Evolutionary conservation across 2,888 invertebrate species (phyloP), one percentile per base, ranked within the genome.

Genomic region (Eremobia ochroleuca): DNA sequence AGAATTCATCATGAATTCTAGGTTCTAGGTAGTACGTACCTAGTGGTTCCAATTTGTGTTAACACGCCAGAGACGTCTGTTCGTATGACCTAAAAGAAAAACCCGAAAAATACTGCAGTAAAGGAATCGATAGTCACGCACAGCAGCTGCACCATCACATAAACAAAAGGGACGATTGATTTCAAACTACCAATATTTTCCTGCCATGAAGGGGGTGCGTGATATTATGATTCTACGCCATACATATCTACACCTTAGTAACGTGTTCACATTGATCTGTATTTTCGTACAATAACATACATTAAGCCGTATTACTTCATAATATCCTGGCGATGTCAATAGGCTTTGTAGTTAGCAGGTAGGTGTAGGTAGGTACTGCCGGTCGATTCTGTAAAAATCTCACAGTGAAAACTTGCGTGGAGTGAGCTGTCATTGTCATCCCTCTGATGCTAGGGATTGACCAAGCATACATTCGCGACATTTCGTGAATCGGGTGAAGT

Each of bases 121-220:
- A 40, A 46, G 3, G 34, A 76, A 76, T 34, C n/a, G 62, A 76
- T 21, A 15, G n/a, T 62, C 76, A 52, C 43, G 34, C n/a, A 43
- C 62, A 65, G 52, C 64, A 77, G 28, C 43, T 58, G 37, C 18
- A 66, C 49, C 49, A 52, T 66, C 61, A 43, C 58, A 28, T 79
- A 37, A 49, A 46, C 37, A 52, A 55, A 79, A 18, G 49, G 46
- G n/a, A n/a, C n/a, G 49, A 68, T 79, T 77, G 49, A 18, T 69
- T 77, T 69, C 40, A 49, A 59, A 40, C 31, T 80, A 37, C 18
- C 55, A 55, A 80, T 77, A 80, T 77, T 55, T 62, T 55, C 18
- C 11, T 40, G 5, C 15, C 31, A 28, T 52, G 49, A 52, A 66
- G 31, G 34, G 49, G 34, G 34, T 52, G 43, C 31, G 37, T 49